Evolutionary conservation across 2,888 invertebrate genomes (phyloP).

Genomic region (Euclidia mi): DNA sequence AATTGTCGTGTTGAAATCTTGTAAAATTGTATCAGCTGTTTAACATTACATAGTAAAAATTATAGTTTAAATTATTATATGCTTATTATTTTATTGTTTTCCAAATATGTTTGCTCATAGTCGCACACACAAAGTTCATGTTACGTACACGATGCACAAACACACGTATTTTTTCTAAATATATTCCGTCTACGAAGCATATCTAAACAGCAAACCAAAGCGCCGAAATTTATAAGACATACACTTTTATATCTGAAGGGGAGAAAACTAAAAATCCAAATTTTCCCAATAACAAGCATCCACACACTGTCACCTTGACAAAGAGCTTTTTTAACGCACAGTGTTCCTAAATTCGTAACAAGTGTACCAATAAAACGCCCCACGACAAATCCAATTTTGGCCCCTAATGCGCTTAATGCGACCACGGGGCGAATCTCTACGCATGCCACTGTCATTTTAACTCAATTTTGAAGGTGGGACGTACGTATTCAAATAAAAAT

Average conservation of each 20-base stretch:
- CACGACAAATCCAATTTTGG: slow-evolving; percentile 87
- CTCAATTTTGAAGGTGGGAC: slow-evolving; percentile 84
- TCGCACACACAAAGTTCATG: too few species aligned
- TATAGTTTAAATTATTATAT: too few species aligned
- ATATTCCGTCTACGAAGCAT: too few species aligned
- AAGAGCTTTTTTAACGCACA: slow-evolving; percentile 77
- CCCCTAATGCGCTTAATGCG: slow-evolving; percentile 88
- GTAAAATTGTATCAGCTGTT: too few species aligned
- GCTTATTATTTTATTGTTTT: too few species aligned
- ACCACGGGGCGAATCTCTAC: slow-evolving; percentile 89
- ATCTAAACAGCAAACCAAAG: neutral
- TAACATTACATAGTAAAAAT: too few species aligned
- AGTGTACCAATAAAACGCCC: slow-evolving; percentile 89
- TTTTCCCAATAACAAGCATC: slow-evolving; percentile 45
- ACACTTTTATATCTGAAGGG: slow-evolving; percentile 12
- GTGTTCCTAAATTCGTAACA: slow-evolving; percentile 83
- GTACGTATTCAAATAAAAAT: slow-evolving; percentile 81
- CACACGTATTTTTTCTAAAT: too few species aligned
- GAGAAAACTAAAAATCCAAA: slow-evolving; percentile 33
- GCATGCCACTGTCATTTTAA: slow-evolving; percentile 89
- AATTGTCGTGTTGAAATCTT: too few species aligned
- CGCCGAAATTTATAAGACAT: neutral
- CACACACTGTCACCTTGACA: slow-evolving; percentile 61
- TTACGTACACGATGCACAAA: too few species aligned
- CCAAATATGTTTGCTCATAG: too few species aligned